Base-by-base conservation (phyloP, 2,797 vertebrate genomes). In the Anguilla obscura region DNA sequence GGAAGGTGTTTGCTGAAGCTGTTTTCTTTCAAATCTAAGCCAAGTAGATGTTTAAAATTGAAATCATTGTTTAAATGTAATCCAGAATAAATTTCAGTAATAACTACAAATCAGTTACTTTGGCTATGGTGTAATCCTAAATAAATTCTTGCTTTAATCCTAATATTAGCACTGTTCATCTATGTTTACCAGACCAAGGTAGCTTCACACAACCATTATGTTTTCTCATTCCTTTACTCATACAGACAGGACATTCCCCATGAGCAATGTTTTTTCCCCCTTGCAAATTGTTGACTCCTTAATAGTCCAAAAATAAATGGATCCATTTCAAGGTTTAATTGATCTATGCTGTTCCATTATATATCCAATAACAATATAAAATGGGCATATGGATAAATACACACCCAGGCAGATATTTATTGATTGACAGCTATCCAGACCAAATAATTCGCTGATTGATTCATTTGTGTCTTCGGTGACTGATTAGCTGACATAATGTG, bases 391-490 rank as follows among this genome's bases (percentile, higher is more conserved):
- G 85, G 58, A 86, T 66, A 86, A 69, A 40, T 52, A 40, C 80
- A 56, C 24, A 84, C 45, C 16, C 63, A 85, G 48, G 1, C 82
- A 69, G 82, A 56, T 14, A 74, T 40, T n/a, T 74, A 85, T 85
- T 85, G 18, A 88, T 7, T 45, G 87, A 36, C 82, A 69, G 63
- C 63, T 56, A 71, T 40, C 21, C 63, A 54, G 56, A 30, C 27
- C 82, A 79, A 87, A 21, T 66, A 66, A 80, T 80, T 74, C 8
- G n/a, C 52, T 74, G 71, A 58, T 54, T 36, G 30, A 63, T 66
- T 30, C 6, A n/a, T 85, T 40, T 56, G n/a, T 48, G 6, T 74
- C n/a, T 52, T 71, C n/a, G 3, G 45, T 52, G 66, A 52, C 48
- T 60, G 58, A 87, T 87, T 87, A 48, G 24, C 30, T 74, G 27